A percentile compares a stretch with the other conserved stretches of the same genome.
Evolutionary conservation across 30 jellyfish, hydroid and myxozoan genomes (phyloP).

Genomic region (Pseudorhiza aurosa): DNA sequence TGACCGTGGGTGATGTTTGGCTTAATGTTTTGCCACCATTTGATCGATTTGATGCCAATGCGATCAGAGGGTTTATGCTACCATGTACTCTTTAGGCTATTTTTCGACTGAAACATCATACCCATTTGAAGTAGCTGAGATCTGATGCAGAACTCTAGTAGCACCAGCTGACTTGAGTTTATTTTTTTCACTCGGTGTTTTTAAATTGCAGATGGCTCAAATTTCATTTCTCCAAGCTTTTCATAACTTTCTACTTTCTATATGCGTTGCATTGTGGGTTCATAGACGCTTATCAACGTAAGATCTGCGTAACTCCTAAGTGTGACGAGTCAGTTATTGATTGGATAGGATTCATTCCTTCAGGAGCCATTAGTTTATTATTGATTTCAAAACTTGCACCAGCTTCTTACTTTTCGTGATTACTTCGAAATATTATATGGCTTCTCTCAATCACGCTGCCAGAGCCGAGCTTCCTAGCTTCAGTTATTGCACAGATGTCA

Average conservation of each 20-base stretch:
- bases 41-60: slow-evolving; percentile 63
- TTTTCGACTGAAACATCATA: slow-evolving; percentile 47
- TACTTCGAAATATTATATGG: slow-evolving; percentile 73
- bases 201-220: slow-evolving; percentile 59
- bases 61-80: slow-evolving; percentile 45
- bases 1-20: slow-evolving; percentile 47
- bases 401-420: slow-evolving; percentile 36
- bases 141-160: slow-evolving; percentile 64
- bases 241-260: slow-evolving; percentile 41
- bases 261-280: slow-evolving; percentile 60
- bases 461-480: slow-evolving; percentile 47
- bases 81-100: slow-evolving; percentile 50
- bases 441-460: slow-evolving; percentile 56
- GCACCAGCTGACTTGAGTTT: slow-evolving; percentile 52
- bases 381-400: slow-evolving; percentile 56
- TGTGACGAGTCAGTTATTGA: slow-evolving; percentile 42
- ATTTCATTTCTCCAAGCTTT: slow-evolving; percentile 45
- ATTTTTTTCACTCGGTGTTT: slow-evolving; percentile 64
- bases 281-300: slow-evolving; percentile 40
- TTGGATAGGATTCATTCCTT: slow-evolving; percentile 45
- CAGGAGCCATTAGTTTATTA: slow-evolving; percentile 9
- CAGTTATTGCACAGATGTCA: slow-evolving; percentile 71
- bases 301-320: slow-evolving; percentile 21
- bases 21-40: slow-evolving; percentile 33
- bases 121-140: slow-evolving; percentile 56